These are phyloP conservation scores for Cheilosia impressa DNA, from an alignment of 2,888 invertebrate genomes.

Conservation along the genomic window DNA sequence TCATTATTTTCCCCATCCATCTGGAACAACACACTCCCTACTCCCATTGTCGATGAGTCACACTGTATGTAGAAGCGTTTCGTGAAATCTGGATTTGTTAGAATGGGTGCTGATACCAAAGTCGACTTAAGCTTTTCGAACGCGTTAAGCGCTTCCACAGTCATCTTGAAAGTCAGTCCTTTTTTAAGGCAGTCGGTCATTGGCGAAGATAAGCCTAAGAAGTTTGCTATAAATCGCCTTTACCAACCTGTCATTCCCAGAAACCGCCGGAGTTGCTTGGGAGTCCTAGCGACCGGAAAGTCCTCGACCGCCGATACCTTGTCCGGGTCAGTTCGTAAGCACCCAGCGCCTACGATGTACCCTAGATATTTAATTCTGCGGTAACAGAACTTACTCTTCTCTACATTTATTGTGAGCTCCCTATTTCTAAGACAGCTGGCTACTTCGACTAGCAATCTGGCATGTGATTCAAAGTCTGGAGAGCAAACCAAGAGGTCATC, in stretches of 20 bases:
- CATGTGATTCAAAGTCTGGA: neutral
- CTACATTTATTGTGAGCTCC: neutral
- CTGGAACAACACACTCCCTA: no score
- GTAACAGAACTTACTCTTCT: neutral
- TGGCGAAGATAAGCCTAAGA: no score
- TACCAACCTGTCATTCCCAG: constrained; percentile 1
- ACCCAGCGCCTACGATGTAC: constrained; percentile 2
- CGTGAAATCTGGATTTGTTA: no score
- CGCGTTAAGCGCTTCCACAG: no score
- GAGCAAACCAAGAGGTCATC: neutral
- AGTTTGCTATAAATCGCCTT: neutral
- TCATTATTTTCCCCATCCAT: no score
- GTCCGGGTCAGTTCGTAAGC: neutral
- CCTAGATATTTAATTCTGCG: neutral
- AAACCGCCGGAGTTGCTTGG: neutral
- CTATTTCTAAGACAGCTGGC: neutral
- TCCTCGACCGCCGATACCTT: neutral
- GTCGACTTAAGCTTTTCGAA: no score
- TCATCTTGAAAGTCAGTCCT: no score
- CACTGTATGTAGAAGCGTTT: no score
- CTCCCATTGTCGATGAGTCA: no score
- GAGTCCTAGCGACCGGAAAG: neutral
- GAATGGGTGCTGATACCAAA: no score
- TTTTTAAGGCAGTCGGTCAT: no score
- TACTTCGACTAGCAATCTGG: neutral